Conservation (phyloP, 2,113 vertebrate genomes). For the Panthera uncia region DNA sequence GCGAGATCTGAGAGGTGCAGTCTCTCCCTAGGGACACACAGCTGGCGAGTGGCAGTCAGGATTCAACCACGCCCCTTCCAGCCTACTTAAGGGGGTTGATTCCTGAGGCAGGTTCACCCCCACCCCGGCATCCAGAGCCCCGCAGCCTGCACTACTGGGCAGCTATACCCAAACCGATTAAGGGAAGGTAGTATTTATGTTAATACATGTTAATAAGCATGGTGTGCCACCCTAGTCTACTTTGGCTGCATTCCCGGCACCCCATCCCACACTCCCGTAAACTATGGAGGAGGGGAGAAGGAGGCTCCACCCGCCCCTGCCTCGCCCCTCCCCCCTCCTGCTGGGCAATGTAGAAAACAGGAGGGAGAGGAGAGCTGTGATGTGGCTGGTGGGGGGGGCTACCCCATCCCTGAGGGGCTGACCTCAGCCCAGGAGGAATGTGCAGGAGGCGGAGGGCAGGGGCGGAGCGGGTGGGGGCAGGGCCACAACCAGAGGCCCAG, state of each 20-base stretch:
- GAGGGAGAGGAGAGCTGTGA: constrained; percentile 73
- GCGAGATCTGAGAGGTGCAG: not conserved
- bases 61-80: not conserved
- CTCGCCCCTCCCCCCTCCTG: not conserved
- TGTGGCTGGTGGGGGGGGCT: constrained; percentile 69
- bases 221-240: not conserved
- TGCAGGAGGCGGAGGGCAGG: constrained; percentile 69
- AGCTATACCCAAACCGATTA: not conserved
- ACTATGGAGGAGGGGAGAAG: not conserved
- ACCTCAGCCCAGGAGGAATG: constrained; percentile 80
- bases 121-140: not conserved
- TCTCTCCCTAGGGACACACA: not conserved
- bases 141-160: not conserved
- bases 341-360: constrained; percentile 78
- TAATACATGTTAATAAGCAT: not conserved
- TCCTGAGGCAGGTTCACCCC: not conserved
- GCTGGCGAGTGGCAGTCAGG: not conserved
- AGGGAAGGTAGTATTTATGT: not conserved
- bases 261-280: not conserved
- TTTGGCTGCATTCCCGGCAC: not conserved
- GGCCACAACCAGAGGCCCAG: constrained; percentile 41
- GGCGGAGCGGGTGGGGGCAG: constrained; percentile 59
- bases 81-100: not conserved
- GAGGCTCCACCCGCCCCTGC: constrained; percentile 11
- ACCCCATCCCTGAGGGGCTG: constrained; percentile 73